Conservation (phyloP, 2,797 vertebrate species). For the Crenichthys baileyi region DNA sequence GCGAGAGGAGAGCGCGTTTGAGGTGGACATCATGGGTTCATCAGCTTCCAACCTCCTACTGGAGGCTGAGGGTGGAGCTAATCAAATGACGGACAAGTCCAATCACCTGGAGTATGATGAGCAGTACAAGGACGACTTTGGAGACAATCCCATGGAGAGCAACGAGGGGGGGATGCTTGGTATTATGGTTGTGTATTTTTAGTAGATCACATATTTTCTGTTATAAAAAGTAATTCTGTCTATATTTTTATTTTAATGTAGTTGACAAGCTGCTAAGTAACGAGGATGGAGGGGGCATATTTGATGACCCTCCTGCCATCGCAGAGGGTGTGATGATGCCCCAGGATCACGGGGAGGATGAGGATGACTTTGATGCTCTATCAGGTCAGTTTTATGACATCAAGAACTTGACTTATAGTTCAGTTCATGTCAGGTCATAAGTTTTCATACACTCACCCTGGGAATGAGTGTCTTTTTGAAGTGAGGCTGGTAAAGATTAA, state of each 20-base stretch:
- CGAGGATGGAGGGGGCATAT: conserved; percentile 94
- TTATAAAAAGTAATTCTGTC: not conserved
- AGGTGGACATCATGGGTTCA: conserved; percentile 93
- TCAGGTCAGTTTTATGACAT: conserved; percentile 84
- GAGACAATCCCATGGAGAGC: conserved; percentile 86
- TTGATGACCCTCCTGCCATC: conserved; percentile 95
- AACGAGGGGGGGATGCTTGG: conserved; percentile 96
- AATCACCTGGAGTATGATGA: conserved; percentile 88
- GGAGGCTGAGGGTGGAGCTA: conserved; percentile 93
- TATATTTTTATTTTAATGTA: conserved; percentile 11
- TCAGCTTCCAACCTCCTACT: conserved; percentile 92
- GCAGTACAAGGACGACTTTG: conserved; percentile 84
- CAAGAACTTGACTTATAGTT: not conserved
- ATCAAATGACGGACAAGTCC: conserved; percentile 88
- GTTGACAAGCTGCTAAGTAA: conserved; percentile 97
- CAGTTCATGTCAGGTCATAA: not conserved
- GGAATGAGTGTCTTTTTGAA: not conserved
- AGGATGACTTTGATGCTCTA: conserved; percentile 93
- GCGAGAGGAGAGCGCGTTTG: conserved; percentile 95
- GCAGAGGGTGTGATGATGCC: conserved; percentile 92
- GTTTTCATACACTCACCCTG: not conserved
- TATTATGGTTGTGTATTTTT: conserved; percentile 50
- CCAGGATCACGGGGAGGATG: conserved; percentile 90
- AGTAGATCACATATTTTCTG: not conserved
- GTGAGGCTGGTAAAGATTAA: not conserved